phyloP scores from a whole-genome alignment of 1,140 invertebrate species.

The Drosophila prosaltans region DNA sequence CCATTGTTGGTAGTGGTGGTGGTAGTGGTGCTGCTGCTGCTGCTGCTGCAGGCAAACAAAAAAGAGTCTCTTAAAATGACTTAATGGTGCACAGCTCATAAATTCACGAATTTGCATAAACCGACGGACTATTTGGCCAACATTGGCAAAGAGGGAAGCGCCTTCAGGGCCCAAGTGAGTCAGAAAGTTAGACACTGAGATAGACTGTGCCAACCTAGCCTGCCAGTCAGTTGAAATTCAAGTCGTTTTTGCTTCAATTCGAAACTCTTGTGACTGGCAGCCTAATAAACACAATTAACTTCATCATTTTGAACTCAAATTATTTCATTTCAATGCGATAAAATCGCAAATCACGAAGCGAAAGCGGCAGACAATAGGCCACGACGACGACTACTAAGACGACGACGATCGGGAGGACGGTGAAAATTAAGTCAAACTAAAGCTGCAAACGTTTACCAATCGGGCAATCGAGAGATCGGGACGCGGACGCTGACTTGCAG shows the following conservation, averaged over 20 bases:
- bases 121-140: slow-evolving; percentile 55
- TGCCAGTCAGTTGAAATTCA: slow-evolving; percentile 40
- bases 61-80: slow-evolving; percentile 79
- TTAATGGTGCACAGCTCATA: slow-evolving; percentile 81
- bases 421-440: slow-evolving; percentile 83
- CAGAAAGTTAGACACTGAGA: slow-evolving; percentile 48
- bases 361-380: slow-evolving; percentile 62
- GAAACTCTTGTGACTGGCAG: slow-evolving; percentile 70
- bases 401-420: slow-evolving; percentile 42
- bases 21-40: slow-evolving; percentile 30
- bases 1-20: slow-evolving; percentile 53
- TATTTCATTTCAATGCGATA: slow-evolving; percentile 83
- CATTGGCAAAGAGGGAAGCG: slow-evolving; percentile 60
- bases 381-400: slow-evolving; percentile 36
- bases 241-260: slow-evolving; percentile 27
- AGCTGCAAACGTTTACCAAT: slow-evolving; percentile 73
- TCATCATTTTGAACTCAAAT: slow-evolving; percentile 83
- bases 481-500: slow-evolving; percentile 39
- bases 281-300: slow-evolving; percentile 83
- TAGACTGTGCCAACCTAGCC: slow-evolving; percentile 20
- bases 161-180: slow-evolving; percentile 45
- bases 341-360: slow-evolving; percentile 83
- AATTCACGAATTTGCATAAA: slow-evolving; percentile 82
- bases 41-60: slow-evolving; percentile 47
- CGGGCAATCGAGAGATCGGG: slow-evolving; percentile 60